A percentile compares a stretch with the other conserved stretches of the same genome.
These are phyloP conservation scores for Lucifuga dentata DNA, from an alignment of 2,113 vertebrate species.

Conservation along the genomic window DNA sequence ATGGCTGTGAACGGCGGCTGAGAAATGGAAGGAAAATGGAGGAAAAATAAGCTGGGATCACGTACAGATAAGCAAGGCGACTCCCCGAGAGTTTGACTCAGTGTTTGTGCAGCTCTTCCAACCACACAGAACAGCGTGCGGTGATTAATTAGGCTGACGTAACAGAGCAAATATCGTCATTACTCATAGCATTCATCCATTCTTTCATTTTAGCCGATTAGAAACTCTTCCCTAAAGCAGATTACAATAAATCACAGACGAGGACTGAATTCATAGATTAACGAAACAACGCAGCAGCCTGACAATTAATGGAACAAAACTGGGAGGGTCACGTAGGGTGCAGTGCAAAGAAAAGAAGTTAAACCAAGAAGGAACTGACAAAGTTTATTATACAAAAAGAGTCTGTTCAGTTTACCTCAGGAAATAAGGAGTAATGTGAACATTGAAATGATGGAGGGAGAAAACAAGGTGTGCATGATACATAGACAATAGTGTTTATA, in stretches of 20 bases:
- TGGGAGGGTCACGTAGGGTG: not conserved
- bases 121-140: slow-evolving; percentile 36
- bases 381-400: not conserved
- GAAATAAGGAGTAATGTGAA: not conserved
- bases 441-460: slow-evolving; percentile 33
- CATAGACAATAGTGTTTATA: slow-evolving; percentile 49
- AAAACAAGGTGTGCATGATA: not conserved
- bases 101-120: slow-evolving; percentile 53
- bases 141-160: slow-evolving; percentile 66
- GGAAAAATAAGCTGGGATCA: slow-evolving; percentile 59
- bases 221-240: slow-evolving; percentile 6
- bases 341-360: not conserved
- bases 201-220: slow-evolving; percentile 47
- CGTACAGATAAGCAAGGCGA: slow-evolving; percentile 57
- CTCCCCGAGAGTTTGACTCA: slow-evolving; percentile 34
- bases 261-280: slow-evolving; percentile 17
- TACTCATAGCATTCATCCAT: slow-evolving; percentile 37
- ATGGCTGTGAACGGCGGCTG: slow-evolving; percentile 51
- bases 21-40: slow-evolving; percentile 56
- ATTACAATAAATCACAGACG: slow-evolving; percentile 8
- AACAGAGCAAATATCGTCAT: slow-evolving; percentile 56
- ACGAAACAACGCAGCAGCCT: slow-evolving; percentile 16
- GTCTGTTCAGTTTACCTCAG: not conserved
- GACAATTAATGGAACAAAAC: slow-evolving; percentile 19
- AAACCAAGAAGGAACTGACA: not conserved